Evolutionary conservation across 2,113 vertebrate genomes (phyloP), one percentile per base, ranked within the genome.

Genomic region (Okapia johnstoni): DNA sequence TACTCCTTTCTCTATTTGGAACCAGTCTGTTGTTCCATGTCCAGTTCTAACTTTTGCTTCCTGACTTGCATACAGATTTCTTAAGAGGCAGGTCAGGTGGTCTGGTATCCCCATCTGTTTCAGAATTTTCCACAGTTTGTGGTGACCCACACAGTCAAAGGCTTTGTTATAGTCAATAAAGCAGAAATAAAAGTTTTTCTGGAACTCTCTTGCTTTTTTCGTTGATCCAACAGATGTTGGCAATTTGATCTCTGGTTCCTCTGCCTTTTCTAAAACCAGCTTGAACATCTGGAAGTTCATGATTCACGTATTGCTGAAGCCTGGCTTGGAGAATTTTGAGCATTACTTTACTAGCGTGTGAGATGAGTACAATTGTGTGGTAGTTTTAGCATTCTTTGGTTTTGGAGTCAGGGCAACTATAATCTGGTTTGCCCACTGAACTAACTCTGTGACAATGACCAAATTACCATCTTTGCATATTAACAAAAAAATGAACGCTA

Each of bases 251-350:
- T 21, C 63, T 70, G n/a, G 63, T 36, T 36, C 63, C 19, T 36
- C n/a, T 58, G 57, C 23, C 23, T 70, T 70, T 70, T 36, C 63
- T 70, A 70, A 70, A 70, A 70, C 9, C 63, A 36, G 17, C n/a
- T 43, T 54, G 17, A 77, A 63, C 7, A 36, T 66, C 63, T 21
- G 17, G 63, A 66, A 66, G 17, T 66, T 66, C 63, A 36, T 1
- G 0, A 66, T 36, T 66, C 17, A 10, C 10, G 17, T 36, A 10
- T 11, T 66, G 2, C 0, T 66, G 63, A 66, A 66, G 33, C 63
- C n/a, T 70, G 63, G 8, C n/a, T 66, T 70, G n/a, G 63, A 70
- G 63, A 70, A 70, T 36, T 70, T 70, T 70, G 63, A 36, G 63
- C 63, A 70, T 70, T 36, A 21, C n/a, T 70, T 70, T 70, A 70